Percentiles rank a stretch among this genome's conserved stretches.
phyloP scores from a whole-genome alignment of 2,888 invertebrate species.

The Oeneis ivallda region DNA sequence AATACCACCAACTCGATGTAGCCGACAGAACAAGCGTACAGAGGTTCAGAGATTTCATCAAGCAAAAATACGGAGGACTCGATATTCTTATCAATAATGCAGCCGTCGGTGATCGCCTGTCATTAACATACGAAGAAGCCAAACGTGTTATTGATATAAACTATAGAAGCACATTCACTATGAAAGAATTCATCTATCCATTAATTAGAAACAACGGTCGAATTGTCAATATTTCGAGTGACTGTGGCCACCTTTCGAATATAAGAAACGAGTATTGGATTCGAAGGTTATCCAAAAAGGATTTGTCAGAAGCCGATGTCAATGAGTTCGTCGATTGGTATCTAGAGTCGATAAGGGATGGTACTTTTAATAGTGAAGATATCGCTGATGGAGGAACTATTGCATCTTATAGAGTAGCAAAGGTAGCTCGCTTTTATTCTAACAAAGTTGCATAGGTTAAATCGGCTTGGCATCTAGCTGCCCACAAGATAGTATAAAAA shows the following conservation, averaged over 20 bases:
- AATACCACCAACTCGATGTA: slow-evolving; percentile 86
- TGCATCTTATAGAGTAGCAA: slow-evolving; percentile 85
- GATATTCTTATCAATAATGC: slow-evolving; percentile 90
- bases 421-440: too few species aligned
- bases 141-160: slow-evolving; percentile 85
- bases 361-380: slow-evolving; percentile 51
- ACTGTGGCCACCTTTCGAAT: slow-evolving; percentile 82
- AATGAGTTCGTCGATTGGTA: slow-evolving; percentile 84
- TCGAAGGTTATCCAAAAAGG: slow-evolving; percentile 52
- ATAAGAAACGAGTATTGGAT: slow-evolving; percentile 76
- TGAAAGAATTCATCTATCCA: slow-evolving; percentile 86
- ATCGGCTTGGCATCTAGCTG: too few species aligned
- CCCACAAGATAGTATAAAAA: too few species aligned
- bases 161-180: slow-evolving; percentile 83
- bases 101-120: slow-evolving; percentile 65
- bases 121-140: slow-evolving; percentile 63
- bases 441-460: too few species aligned
- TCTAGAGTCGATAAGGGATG: slow-evolving; percentile 67
- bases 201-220: slow-evolving; percentile 84
- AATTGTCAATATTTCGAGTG: slow-evolving; percentile 88
- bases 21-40: slow-evolving; percentile 77
- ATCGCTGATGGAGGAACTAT: slow-evolving; percentile 49
- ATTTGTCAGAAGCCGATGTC: slow-evolving; percentile 54
- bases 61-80: slow-evolving; percentile 83
- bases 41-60: slow-evolving; percentile 82